These are phyloP conservation scores for Penaeus chinensis DNA, from an alignment of 1,140 invertebrate genomes.

Conservation along the genomic window DNA sequence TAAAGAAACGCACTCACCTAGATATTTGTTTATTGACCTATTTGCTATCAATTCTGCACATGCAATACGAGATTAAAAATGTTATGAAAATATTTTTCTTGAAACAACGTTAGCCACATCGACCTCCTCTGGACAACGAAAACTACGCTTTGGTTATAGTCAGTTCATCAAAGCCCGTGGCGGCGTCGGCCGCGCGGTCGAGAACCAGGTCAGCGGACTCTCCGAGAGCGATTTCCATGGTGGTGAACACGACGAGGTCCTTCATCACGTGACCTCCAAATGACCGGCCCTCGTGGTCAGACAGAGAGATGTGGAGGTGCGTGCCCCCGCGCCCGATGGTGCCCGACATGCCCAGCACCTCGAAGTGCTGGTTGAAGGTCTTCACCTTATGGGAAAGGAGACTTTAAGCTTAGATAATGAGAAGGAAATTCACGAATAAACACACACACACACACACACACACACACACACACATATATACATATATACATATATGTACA, in stretches of 20 bases:
- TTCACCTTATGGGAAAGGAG: conserved; percentile 62
- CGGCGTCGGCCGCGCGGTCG: conserved; percentile 65
- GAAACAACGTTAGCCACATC: too few relatives aligned
- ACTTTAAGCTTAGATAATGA: background rate
- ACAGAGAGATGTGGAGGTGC: conserved; percentile 69
- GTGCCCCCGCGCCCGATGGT: conserved; percentile 67
- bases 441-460: too few relatives aligned
- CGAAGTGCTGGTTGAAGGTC: conserved; percentile 67
- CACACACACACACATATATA: too few relatives aligned
- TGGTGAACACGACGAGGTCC: conserved; percentile 69
- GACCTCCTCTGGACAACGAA: too few relatives aligned
- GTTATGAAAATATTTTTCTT: too few relatives aligned
- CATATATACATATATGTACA: too few relatives aligned
- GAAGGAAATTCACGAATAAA: too few relatives aligned
- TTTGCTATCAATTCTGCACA: too few relatives aligned
- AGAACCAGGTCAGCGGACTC: conserved; percentile 66
- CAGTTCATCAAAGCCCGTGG: conserved; percentile 68
- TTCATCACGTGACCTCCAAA: conserved; percentile 70
- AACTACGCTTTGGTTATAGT: conserved; percentile 60
- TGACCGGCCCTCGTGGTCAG: conserved; percentile 67
- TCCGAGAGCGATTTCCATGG: conserved; percentile 70
- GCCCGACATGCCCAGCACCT: conserved; percentile 70
- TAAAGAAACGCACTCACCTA: too few relatives aligned
- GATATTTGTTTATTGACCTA: too few relatives aligned
- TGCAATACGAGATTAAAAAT: too few relatives aligned